These are phyloP conservation scores for Poeciliopsis occidentalis DNA, from an alignment of 2,113 vertebrate genomes.

Conservation along the genomic window DNA sequence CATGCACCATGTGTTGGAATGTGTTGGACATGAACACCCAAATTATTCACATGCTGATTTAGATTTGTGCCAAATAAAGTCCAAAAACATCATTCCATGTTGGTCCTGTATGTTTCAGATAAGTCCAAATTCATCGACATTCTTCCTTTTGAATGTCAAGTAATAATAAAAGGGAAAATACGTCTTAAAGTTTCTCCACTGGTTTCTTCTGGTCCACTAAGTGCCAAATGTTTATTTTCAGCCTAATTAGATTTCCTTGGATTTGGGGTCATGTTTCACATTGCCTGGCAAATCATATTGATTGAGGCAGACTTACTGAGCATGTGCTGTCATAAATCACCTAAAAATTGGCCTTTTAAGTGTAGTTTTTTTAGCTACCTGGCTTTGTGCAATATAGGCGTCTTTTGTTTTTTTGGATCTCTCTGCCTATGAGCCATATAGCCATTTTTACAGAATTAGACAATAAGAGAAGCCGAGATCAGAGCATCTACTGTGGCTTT, in stretches of 20 bases:
- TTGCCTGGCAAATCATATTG: background rate
- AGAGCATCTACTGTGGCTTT: background rate
- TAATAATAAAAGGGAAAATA: background rate
- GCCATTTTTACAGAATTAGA: no score
- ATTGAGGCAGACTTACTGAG: background rate
- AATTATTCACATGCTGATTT: no score
- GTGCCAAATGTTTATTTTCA: background rate
- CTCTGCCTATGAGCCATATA: no score
- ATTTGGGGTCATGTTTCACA: constrained; percentile 3
- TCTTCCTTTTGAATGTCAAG: no score
- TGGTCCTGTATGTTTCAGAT: no score
- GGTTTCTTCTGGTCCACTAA: background rate
- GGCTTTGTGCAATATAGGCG: background rate
- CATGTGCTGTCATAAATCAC: constrained; percentile 1
- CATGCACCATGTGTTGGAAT: no score
- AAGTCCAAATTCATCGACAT: no score
- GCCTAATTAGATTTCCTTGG: constrained; percentile 3
- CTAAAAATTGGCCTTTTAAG: background rate
- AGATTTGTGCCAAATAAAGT: background rate
- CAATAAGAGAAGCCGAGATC: no score
- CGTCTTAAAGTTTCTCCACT: background rate
- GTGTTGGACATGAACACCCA: no score
- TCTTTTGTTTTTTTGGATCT: background rate
- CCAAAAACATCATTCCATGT: background rate
- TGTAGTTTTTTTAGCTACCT: background rate